These are phyloP conservation scores for Sterna hirundo DNA, from an alignment of 2,113 vertebrate genomes.

Conservation along the genomic window DNA sequence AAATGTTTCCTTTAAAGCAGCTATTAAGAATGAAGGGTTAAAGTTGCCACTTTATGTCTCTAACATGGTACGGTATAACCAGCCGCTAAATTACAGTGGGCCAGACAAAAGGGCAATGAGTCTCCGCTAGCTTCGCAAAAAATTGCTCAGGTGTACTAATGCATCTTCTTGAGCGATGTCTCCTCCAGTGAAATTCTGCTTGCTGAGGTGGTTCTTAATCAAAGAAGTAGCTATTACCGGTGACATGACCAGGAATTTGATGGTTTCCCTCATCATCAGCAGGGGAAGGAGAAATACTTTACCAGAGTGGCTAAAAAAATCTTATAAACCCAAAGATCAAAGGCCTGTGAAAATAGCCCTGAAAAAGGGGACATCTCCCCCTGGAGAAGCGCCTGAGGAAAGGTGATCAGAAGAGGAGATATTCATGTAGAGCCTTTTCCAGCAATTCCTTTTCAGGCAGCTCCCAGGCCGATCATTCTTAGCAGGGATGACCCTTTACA, in stretches of 20 bases:
- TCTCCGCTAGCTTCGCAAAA: background rate
- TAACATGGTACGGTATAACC: background rate
- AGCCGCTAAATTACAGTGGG: background rate
- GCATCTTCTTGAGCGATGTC: conserved; percentile 19
- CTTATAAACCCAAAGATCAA: background rate
- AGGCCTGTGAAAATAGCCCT: background rate
- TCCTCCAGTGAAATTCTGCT: conserved; percentile 1
- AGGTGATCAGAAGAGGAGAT: background rate
- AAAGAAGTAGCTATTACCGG: background rate
- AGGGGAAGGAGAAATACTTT: background rate
- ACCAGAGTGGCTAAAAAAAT: background rate
- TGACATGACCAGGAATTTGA: background rate
- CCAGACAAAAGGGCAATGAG: background rate
- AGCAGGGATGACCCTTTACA: background rate
- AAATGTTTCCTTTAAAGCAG: background rate
- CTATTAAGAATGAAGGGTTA: background rate
- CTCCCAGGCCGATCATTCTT: background rate
- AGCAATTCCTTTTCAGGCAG: background rate
- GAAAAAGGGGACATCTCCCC: background rate
- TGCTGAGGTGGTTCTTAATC: conserved; percentile 18
- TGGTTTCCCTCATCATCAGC: background rate
- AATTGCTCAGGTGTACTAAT: background rate
- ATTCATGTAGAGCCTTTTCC: background rate
- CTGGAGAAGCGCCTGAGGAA: background rate
- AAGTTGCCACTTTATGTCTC: background rate